phyloP scores from a whole-genome alignment of 2,888 invertebrate genomes.

The Rhaphigaster nebulosa region DNA sequence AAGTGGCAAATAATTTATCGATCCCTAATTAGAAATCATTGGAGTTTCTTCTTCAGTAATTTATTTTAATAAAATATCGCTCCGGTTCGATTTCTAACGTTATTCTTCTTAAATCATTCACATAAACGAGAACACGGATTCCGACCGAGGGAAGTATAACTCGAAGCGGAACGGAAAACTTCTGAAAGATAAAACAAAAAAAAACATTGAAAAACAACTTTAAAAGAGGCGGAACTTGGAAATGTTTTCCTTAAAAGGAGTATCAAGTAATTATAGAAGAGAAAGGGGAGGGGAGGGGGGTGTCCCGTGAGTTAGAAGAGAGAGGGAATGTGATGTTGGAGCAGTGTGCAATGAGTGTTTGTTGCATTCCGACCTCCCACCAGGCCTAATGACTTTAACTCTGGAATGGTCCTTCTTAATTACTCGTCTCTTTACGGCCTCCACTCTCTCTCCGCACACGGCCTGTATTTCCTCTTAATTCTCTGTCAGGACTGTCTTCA shows the following conservation, averaged over 20 bases:
- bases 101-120: background rate
- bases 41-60: background rate
- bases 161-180: slow-evolving; percentile 6
- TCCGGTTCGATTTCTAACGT: background rate
- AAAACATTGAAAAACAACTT: slow-evolving; percentile 17
- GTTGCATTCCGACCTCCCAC: background rate
- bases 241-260: slow-evolving; percentile 57
- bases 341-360: slow-evolving; percentile 47
- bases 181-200: slow-evolving; percentile 28
- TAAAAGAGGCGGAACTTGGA: slow-evolving; percentile 52
- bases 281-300: background rate
- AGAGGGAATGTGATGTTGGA: slow-evolving; percentile 36
- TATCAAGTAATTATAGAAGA: slow-evolving; percentile 55
- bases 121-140: background rate
- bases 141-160: background rate
- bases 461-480: slow-evolving; percentile 9
- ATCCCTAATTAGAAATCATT: too few relatives aligned
- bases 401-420: slow-evolving; percentile 33
- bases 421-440: slow-evolving; percentile 12
- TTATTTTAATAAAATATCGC: background rate
- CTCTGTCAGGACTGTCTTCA: background rate
- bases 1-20: too few relatives aligned
- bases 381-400: background rate
- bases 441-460: background rate
- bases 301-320: slow-evolving; percentile 24